Percentiles rank a stretch among this genome's conserved stretches.
Conservation (phyloP, 1,140 invertebrate species). For the Trissolcus basalis region DNA sequence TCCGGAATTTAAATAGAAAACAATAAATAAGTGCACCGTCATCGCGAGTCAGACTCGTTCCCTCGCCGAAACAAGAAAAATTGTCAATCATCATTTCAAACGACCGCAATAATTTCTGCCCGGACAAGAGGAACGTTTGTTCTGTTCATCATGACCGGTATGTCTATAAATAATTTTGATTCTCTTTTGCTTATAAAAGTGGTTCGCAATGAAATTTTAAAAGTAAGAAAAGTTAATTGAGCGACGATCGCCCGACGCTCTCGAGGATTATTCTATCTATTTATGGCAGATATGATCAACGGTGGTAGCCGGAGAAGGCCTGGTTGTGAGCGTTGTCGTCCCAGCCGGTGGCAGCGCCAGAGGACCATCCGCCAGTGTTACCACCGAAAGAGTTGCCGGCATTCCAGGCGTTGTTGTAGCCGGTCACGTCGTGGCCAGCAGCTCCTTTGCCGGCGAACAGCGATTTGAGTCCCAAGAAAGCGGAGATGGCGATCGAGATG, state of each 20-base stretch:
- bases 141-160: too few relatives aligned
- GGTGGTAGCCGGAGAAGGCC: conserved; percentile 67
- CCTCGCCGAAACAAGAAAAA: too few relatives aligned
- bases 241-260: conserved; percentile 14
- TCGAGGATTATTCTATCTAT: conserved; percentile 21
- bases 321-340: conserved; percentile 67
- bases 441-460: conserved; percentile 71
- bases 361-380: conserved; percentile 64
- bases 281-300: conserved; percentile 22
- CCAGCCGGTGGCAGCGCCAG: conserved; percentile 58
- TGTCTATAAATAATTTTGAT: too few relatives aligned
- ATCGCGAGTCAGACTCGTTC: too few relatives aligned
- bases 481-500: conserved; percentile 80
- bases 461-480: conserved; percentile 78
- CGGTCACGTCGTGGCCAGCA: conserved; percentile 63
- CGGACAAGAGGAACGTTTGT: too few relatives aligned
- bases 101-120: too few relatives aligned
- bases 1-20: too few relatives aligned
- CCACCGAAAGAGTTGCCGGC: conserved; percentile 62
- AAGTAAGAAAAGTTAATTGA: not conserved
- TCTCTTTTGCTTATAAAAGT: too few relatives aligned
- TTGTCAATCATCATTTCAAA: too few relatives aligned
- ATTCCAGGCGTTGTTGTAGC: conserved; percentile 70
- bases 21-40: too few relatives aligned
- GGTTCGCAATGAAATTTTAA: too few relatives aligned